Percentiles rank a stretch among this genome's conserved stretches.
Evolutionary conservation across 2,113 vertebrate genomes (phyloP).

Genomic region (Eurypyga helias): DNA sequence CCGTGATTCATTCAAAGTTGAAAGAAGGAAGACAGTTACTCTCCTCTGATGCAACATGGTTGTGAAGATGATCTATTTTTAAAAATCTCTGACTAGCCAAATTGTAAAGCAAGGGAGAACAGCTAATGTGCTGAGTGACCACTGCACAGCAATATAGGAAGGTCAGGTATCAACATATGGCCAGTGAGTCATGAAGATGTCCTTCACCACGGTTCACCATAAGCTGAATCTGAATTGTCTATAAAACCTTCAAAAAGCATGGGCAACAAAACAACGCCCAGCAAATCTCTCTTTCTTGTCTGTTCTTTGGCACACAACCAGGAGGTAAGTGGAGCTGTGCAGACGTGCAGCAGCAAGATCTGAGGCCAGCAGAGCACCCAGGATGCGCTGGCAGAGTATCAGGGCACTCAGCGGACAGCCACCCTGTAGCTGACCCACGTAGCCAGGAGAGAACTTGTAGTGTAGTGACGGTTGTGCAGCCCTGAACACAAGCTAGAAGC

Average conservation of each 20-base stretch:
- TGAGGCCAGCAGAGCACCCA: not conserved
- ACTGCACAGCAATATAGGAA: not conserved
- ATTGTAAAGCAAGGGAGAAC: not conserved
- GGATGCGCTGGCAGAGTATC: not conserved
- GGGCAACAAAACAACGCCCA: not conserved
- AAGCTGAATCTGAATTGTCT: not conserved
- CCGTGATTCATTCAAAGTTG: conserved; percentile 1
- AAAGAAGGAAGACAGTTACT: conserved; percentile 6
- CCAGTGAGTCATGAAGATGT: not conserved
- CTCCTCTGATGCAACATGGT: not conserved
- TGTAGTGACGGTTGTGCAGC: not conserved
- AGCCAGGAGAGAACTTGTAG: not conserved
- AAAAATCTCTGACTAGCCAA: conserved; percentile 5
- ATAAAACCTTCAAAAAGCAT: not conserved
- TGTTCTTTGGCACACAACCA: not conserved
- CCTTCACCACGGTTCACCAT: not conserved
- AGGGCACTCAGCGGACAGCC: not conserved
- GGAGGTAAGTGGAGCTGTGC: not conserved
- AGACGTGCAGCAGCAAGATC: not conserved
- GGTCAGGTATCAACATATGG: not conserved
- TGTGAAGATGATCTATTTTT: conserved; percentile 10
- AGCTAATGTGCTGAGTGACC: not conserved
- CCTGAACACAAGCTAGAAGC: not conserved
- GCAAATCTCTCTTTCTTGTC: not conserved
- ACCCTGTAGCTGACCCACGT: not conserved